These are phyloP conservation scores for Acleris holmiana DNA, from an alignment of 2,888 invertebrate genomes.

Conservation along the genomic window DNA sequence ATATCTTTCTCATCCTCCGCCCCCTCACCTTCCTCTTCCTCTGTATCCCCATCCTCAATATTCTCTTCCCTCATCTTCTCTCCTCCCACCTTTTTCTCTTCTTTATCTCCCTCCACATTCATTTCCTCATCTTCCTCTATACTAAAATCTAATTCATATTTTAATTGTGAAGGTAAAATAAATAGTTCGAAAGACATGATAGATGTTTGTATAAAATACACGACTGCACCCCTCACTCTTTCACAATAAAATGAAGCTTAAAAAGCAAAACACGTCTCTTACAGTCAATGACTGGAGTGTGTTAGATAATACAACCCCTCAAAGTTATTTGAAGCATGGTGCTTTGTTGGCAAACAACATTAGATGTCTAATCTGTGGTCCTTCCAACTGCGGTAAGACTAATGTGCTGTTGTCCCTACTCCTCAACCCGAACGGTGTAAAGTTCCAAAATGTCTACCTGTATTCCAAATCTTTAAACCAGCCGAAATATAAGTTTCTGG, in stretches of 20 bases:
- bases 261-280: conserved; percentile 18
- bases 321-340: not conserved
- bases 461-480: no score
- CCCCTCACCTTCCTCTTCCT: no score
- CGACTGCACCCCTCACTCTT: not conserved
- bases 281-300: not conserved
- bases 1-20: no score
- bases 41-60: no score
- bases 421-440: conserved; percentile 6
- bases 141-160: no score
- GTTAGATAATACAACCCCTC: not conserved
- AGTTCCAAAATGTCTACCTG: no score
- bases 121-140: no score
- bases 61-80: no score
- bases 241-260: conserved; percentile 12
- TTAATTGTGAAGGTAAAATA: no score
- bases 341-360: not conserved
- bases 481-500: no score
- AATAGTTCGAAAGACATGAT: not conserved
- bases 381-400: conserved; percentile 14
- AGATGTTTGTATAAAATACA: not conserved
- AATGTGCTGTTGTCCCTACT: conserved; percentile 8
- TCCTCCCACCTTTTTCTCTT: no score
- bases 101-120: no score
- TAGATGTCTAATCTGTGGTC: conserved; percentile 12